Evolutionary conservation across 2,888 invertebrate species (phyloP).

Genomic region (Mystacides longicornis): DNA sequence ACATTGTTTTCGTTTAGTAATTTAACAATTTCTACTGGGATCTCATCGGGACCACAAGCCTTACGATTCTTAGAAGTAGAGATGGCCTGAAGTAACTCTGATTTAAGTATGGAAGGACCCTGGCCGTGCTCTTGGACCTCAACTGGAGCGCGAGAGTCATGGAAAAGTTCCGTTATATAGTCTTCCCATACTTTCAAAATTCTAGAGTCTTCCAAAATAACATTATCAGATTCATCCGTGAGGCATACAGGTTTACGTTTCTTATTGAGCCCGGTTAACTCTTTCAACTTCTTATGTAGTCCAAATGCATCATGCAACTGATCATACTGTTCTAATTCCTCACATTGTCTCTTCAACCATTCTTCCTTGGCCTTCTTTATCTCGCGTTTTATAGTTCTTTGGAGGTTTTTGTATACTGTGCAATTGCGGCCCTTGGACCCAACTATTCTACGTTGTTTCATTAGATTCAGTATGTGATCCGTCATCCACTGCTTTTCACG

Average conservation of each 20-base stretch:
- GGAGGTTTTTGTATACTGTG: not conserved
- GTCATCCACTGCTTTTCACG: not conserved
- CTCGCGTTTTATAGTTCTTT: slow-evolving; percentile 5
- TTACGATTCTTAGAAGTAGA: not conserved
- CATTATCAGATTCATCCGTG: slow-evolving; percentile 1
- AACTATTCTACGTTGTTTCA: not conserved
- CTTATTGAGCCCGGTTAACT: not conserved
- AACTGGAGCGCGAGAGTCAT: too few relatives aligned
- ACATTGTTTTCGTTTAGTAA: not conserved
- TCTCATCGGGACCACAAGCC: slow-evolving; percentile 1
- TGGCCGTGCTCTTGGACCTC: too few relatives aligned
- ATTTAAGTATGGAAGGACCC: slow-evolving; percentile 2
- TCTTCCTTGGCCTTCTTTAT: slow-evolving; percentile 1
- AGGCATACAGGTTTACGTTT: slow-evolving; percentile 1
- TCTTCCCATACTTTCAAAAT: slow-evolving; percentile 5
- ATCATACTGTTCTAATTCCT: slow-evolving; percentile 2
- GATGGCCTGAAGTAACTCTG: not conserved
- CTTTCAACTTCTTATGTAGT: slow-evolving; percentile 1
- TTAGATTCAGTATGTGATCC: not conserved
- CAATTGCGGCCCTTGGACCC: not conserved
- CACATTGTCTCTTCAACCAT: slow-evolving; percentile 2
- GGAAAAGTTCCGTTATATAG: not conserved
- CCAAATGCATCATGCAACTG: not conserved
- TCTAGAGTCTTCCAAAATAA: not conserved
- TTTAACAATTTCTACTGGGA: not conserved